These are phyloP conservation scores for Hemitrygon akajei DNA, from an alignment of 2,797 vertebrate genomes.

Conservation along the genomic window DNA sequence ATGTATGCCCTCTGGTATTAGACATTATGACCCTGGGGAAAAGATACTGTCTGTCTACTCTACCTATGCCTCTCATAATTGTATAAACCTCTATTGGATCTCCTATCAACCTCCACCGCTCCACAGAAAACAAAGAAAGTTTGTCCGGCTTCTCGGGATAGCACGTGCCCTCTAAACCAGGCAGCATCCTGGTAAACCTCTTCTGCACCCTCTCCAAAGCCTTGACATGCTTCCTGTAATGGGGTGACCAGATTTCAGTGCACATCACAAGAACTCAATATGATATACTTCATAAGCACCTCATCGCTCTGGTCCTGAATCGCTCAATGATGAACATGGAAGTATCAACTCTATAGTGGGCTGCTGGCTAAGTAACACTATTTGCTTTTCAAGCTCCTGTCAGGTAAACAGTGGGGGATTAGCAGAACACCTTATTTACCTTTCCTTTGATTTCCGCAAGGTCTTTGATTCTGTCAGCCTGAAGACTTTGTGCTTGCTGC, in stretches of 20 bases:
- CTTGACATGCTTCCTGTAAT: no score
- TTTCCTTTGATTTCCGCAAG: background rate
- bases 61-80: no score
- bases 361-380: background rate
- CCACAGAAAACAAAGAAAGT: no score
- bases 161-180: no score
- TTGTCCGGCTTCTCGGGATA: no score
- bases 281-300: background rate
- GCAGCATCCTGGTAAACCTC: no score
- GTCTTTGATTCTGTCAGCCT: background rate
- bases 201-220: no score
- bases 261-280: background rate
- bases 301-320: background rate
- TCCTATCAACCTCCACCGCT: no score
- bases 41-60: no score
- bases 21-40: no score
- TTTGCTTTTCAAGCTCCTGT: background rate
- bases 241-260: background rate
- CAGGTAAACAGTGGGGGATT: background rate
- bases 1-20: no score
- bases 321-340: background rate
- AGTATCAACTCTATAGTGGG: background rate
- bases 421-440: slow-evolving; percentile 4
- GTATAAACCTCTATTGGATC: no score
- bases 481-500: background rate